Evolutionary conservation across 2,888 invertebrate species (phyloP).

Genomic region (Deilephila elpenor): DNA sequence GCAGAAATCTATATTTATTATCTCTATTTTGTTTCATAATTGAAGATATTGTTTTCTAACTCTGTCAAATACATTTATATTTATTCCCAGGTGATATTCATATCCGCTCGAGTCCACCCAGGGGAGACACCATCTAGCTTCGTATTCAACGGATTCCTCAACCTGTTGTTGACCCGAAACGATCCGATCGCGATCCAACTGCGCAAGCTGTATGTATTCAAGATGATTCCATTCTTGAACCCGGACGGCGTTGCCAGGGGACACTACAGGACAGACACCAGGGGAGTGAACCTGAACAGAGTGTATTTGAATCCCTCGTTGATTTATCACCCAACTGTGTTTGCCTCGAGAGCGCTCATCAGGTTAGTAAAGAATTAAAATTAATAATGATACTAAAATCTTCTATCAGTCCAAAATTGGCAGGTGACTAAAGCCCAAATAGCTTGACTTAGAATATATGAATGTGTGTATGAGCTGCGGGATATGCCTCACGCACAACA

Average conservation of each 20-base stretch:
- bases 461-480: too few relatives aligned
- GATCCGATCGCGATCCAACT: constrained; percentile 90
- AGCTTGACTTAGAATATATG: too few relatives aligned
- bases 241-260: constrained; percentile 95
- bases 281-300: constrained; percentile 94
- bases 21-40: not conserved
- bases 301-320: constrained; percentile 92
- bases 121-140: constrained; percentile 96
- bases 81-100: constrained; percentile 88
- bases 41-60: too few relatives aligned
- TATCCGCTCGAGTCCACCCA: constrained; percentile 96
- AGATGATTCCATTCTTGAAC: constrained; percentile 95
- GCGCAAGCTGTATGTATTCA: constrained; percentile 92
- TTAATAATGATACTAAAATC: too few relatives aligned
- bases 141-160: constrained; percentile 94
- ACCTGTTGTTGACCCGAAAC: constrained; percentile 89
- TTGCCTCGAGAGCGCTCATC: constrained; percentile 91
- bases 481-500: too few relatives aligned
- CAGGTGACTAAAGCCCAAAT: too few relatives aligned
- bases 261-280: constrained; percentile 93
- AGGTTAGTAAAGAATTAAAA: constrained; percentile 68
- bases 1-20: not conserved
- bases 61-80: not conserved
- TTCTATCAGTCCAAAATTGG: too few relatives aligned
- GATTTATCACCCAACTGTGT: constrained; percentile 92